Evolutionary conservation across 1,140 invertebrate species (phyloP), one percentile per base, ranked within the genome.

Genomic region (Hormaphis cornu): DNA sequence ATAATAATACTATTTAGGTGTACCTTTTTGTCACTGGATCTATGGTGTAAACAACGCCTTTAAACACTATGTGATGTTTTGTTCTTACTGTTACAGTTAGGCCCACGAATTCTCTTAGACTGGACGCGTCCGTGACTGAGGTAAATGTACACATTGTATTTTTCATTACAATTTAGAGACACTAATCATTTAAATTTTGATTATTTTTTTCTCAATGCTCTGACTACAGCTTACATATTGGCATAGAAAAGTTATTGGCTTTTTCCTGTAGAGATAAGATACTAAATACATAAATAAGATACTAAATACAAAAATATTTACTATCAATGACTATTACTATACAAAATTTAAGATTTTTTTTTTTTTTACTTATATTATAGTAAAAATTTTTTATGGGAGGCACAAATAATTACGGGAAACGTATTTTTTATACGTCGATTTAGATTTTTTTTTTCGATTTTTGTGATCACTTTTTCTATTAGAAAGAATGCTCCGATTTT

Each of bases 21-120:
- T 66, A 66, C 61, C 61, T 66, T 66, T 50, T 66, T 18, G 61
- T 66, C 44, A 50, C 18, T 1, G 61, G 61, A 26, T 66, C 61
- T 5, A 66, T 18, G 14, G 61, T 66, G 61, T 66, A 28, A 50
- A 66, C 61, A 30, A 66, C 44, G 14, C 61, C 61, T 66, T 66
- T 66, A 0, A n/a, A 66, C 1, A 26, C 1, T 28, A 33, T 18
- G 48, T 35, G 44, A 9, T 48, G 61, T 50, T 50, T 48, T 4
- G 44, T 66, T 22, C 28, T 9, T 3, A 66, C 18, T 1, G 20
- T 33, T 1, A 66, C 61, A 66, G 61, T 50, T 66, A 35, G 48
- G 14, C 28, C 61, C 0, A 66, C 44, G 44, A 66, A 33, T 66
- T 66, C 44, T 14, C 16, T 1, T 1, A 66, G 61, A 33, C 8